Percentiles rank a stretch among this genome's conserved stretches.
Evolutionary conservation across 2,113 vertebrate species (phyloP).

Genomic region (Sorex araneus): DNA sequence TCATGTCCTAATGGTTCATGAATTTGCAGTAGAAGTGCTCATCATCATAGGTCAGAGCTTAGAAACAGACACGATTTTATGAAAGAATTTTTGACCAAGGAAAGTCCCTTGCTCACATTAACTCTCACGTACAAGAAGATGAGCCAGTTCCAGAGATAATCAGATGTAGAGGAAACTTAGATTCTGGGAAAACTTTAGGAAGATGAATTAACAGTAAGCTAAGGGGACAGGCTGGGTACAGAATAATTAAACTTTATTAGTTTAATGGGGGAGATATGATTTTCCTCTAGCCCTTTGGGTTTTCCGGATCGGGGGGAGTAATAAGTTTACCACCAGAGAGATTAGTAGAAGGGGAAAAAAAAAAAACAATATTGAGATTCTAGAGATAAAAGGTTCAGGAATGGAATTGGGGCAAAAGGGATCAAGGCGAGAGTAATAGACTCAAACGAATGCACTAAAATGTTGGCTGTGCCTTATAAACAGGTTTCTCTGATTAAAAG

Average conservation of each 20-base stretch:
- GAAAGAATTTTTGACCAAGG: background rate
- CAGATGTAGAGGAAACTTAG: background rate
- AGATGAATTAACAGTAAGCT: background rate
- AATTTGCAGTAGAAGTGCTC: background rate
- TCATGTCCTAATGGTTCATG: background rate
- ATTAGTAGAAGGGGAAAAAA: background rate
- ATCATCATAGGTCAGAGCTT: background rate
- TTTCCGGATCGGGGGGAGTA: background rate
- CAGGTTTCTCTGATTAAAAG: background rate
- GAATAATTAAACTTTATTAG: background rate
- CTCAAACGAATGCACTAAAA: background rate
- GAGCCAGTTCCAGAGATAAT: background rate
- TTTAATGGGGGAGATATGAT: background rate
- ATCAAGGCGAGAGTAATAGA: background rate
- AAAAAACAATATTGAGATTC: background rate
- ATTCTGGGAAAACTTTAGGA: background rate
- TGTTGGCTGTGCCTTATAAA: background rate
- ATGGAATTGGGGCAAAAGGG: background rate
- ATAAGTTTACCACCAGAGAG: background rate
- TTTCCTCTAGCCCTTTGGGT: background rate
- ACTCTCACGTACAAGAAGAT: background rate
- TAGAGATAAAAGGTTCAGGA: background rate
- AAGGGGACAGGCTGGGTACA: background rate
- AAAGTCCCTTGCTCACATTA: background rate
- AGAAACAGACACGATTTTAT: background rate